Conservation (phyloP, 2,113 vertebrate species). For the Cavia porcellus region DNA sequence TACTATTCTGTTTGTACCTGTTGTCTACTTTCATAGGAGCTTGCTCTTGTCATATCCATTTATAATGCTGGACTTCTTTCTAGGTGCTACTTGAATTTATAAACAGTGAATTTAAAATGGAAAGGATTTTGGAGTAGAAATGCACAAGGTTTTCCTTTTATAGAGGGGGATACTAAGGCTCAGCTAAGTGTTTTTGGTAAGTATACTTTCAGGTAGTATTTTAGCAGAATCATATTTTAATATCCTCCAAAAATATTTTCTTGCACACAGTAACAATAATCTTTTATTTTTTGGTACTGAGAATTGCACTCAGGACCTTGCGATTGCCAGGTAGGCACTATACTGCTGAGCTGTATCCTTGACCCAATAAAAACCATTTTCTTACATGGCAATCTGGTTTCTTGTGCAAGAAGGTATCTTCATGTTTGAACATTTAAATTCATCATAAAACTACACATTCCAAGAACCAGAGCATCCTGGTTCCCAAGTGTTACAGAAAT, state of each 20-base stretch:
- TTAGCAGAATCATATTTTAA: not conserved
- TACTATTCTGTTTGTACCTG: not conserved
- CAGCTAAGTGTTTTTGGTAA: not conserved
- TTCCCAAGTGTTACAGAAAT: not conserved
- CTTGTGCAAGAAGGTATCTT: not conserved
- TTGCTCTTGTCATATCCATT: constrained; percentile 4
- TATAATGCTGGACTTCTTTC: not conserved
- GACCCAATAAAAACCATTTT: too few relatives aligned
- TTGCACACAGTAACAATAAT: too few relatives aligned
- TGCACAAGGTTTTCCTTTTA: not conserved
- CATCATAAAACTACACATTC: not conserved
- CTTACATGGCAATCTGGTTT: not conserved
- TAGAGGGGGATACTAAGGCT: not conserved
- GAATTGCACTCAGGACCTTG: too few relatives aligned
- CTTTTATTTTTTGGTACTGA: too few relatives aligned
- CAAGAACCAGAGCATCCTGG: not conserved
- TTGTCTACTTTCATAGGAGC: not conserved
- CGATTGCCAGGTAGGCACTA: too few relatives aligned
- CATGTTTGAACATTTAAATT: not conserved
- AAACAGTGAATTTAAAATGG: not conserved
- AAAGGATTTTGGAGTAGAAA: not conserved
- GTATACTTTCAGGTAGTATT: constrained; percentile 12
- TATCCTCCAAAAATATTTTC: not conserved
- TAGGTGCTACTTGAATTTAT: not conserved
- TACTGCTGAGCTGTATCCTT: too few relatives aligned